Percentiles rank a stretch among this genome's conserved stretches.
phyloP scores from a whole-genome alignment of 2,888 invertebrate species.

The Leptopterna dolabrata region DNA sequence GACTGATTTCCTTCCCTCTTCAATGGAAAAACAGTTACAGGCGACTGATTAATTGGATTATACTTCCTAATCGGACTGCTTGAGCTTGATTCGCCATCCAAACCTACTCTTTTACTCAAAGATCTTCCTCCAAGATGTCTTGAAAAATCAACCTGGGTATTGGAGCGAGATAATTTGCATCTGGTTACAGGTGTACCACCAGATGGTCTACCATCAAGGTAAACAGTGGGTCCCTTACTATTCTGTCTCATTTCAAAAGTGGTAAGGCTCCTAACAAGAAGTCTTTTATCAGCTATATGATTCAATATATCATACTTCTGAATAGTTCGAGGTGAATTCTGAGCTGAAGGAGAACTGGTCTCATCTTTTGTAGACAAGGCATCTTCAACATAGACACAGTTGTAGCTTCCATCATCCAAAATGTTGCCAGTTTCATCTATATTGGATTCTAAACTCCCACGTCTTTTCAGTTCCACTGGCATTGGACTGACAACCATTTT shows the following conservation, averaged over 20 bases:
- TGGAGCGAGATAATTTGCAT: conserved; percentile 54
- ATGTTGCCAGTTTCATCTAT: conserved; percentile 57
- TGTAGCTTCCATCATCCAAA: background rate
- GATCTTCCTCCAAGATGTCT: background rate
- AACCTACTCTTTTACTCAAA: background rate
- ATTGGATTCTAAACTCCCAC: conserved; percentile 61
- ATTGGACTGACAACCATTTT: conserved; percentile 61
- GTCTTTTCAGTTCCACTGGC: conserved; percentile 54
- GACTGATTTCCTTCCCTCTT: background rate
- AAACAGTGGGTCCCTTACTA: background rate
- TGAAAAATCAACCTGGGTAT: conserved; percentile 56
- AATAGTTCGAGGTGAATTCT: background rate
- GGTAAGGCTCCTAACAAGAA: conserved; percentile 60
- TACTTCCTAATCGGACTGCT: background rate
- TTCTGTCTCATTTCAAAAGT: conserved; percentile 60
- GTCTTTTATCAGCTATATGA: conserved; percentile 46
- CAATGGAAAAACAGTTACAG: background rate
- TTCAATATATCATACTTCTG: conserved; percentile 53
- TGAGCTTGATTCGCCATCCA: background rate
- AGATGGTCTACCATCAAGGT: background rate
- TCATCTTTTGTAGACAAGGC: background rate
- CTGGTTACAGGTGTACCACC: background rate
- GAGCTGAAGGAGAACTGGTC: background rate
- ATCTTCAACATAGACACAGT: background rate
- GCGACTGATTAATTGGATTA: background rate